Conservation (phyloP, 2,797 vertebrate genomes). For the Macrochelys suwanniensis region DNA sequence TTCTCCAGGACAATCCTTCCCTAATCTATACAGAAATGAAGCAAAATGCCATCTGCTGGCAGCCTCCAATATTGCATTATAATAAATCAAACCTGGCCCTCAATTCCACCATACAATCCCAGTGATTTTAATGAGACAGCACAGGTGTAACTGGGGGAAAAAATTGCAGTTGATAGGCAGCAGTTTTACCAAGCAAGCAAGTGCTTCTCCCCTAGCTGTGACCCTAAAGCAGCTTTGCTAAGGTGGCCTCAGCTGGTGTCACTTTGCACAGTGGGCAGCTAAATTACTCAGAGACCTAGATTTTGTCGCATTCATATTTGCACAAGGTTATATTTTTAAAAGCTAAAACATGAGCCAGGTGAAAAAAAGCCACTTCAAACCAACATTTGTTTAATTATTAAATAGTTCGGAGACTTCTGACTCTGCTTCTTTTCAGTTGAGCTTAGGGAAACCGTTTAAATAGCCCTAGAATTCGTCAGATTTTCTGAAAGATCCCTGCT, state of each 20-base stretch:
- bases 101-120: not conserved
- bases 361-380: conserved; percentile 18
- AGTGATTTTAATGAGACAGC: not conserved
- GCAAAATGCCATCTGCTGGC: not conserved
- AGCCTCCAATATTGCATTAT: not conserved
- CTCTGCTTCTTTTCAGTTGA: not conserved
- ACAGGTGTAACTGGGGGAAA: not conserved
- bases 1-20: not conserved
- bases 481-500: conserved; percentile 54
- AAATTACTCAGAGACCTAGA: not conserved
- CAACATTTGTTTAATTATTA: conserved; percentile 16
- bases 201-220: not conserved
- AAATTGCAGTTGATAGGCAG: not conserved
- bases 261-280: conserved; percentile 12
- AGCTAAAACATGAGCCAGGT: conserved; percentile 40
- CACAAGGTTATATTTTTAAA: conserved; percentile 35
- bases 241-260: conserved; percentile 32
- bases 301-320: conserved; percentile 35
- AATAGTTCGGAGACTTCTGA: conserved; percentile 27
- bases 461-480: conserved; percentile 38
- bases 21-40: not conserved
- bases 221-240: conserved; percentile 41
- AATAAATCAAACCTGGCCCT: not conserved
- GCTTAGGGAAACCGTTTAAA: conserved; percentile 32
- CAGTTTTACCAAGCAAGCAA: conserved; percentile 15